Evolutionary conservation across 2,888 invertebrate genomes (phyloP).

Genomic region (Lysandra coridon): DNA sequence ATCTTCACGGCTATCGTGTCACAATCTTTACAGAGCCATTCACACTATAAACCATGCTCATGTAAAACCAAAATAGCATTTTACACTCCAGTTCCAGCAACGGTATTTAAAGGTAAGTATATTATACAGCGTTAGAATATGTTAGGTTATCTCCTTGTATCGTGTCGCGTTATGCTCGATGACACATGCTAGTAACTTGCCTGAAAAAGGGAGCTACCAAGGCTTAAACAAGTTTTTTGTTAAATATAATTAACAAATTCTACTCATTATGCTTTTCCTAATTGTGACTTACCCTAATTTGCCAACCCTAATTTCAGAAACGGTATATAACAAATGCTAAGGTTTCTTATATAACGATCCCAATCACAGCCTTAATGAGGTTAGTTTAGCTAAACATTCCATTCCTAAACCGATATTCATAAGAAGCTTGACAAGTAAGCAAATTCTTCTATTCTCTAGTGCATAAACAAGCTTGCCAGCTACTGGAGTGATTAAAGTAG

Average conservation of each 20-base stretch:
- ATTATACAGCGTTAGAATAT: constrained; percentile 58
- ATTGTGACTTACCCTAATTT: too few relatives aligned
- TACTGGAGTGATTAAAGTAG: background rate
- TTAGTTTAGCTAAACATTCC: background rate
- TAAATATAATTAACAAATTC: background rate
- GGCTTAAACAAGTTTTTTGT: background rate
- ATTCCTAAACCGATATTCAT: background rate
- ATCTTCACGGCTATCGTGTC: constrained; percentile 18
- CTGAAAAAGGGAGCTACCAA: background rate
- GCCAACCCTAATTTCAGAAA: too few relatives aligned
- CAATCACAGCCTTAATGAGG: background rate
- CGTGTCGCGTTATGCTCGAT: constrained; percentile 7
- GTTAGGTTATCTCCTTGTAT: constrained; percentile 53
- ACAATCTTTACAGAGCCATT: constrained; percentile 8
- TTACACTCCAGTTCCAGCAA: constrained; percentile 38
- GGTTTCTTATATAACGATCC: background rate
- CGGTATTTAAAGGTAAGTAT: constrained; percentile 35
- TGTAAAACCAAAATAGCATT: constrained; percentile 33
- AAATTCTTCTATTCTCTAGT: background rate
- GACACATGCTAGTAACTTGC: background rate
- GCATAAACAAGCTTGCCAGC: background rate
- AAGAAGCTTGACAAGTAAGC: background rate
- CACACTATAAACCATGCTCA: constrained; percentile 15
- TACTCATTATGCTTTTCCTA: too few relatives aligned
- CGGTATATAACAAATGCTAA: too few relatives aligned